Base-by-base conservation (phyloP, 1,140 invertebrate species). In the Drosophila fuyamai region DNA sequence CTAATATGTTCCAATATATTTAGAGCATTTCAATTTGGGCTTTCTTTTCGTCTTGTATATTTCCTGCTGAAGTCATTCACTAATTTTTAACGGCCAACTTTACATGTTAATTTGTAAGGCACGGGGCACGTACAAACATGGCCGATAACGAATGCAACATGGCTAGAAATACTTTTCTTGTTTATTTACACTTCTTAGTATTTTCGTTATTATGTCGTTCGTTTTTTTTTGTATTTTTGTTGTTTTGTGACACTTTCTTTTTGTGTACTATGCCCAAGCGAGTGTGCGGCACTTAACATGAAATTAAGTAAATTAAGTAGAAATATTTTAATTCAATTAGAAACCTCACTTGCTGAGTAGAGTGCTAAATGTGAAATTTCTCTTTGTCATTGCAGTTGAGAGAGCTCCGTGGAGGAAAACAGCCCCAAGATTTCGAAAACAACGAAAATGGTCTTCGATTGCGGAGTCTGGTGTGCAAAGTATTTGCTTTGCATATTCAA, bases 401-500 rank as follows among this genome's bases (percentile, higher is more conserved):
- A 35, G 59, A 47, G 56, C 55, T 44, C 66, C 41, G 67, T 23
- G 29, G 41, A 65, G 50, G 48, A 55, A 65, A 77, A 83, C 84
- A 90, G 84, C 84, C 77, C 29, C 84, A 88, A 89, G 66, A 88
- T 88, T 88, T 89, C 84, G 60, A 88, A 91, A 86, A 79, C 82
- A 77, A 66, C 73, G 78, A 92, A 90, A 86, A 94, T 94, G 93
- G 92, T 93, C 36, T 93, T 92, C 63, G 93, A 94, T 73, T 95
- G 94, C 81, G 93, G 93, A 51, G 93, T 94, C 61, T 95, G 93
- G 92, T 93, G 95, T 92, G 95, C 95, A 82, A 96, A 96, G 93
- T 96, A 95, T 92, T 93, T 96, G 66, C 93, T 96, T 67, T 96
- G 96, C 92, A 93, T 96, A 78, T 96, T 96, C 92, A 96, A 96